A percentile compares a stretch with the other conserved stretches of the same genome.
Conservation (phyloP, 2,797 vertebrate genomes). For the Chaetophractus vellerosus region DNA sequence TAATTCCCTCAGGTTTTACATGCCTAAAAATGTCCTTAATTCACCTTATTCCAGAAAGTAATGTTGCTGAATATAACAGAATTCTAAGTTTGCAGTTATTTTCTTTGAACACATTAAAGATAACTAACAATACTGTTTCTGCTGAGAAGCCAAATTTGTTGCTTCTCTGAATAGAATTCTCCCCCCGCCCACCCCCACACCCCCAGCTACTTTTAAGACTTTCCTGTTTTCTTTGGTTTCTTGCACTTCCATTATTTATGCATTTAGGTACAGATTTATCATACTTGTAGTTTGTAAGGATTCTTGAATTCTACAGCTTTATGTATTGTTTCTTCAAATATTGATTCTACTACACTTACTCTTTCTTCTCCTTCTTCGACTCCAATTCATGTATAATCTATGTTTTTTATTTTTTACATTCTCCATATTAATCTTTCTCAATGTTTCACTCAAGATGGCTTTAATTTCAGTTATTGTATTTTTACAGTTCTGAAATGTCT, state of each 20-base stretch:
- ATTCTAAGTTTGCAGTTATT: constrained; percentile 4
- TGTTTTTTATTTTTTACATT: background rate
- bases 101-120: too few species aligned
- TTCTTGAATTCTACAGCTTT: constrained; percentile 23
- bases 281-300: background rate
- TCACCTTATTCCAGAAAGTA: background rate
- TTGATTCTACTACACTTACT: background rate
- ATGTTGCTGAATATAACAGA: background rate
- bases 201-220: background rate
- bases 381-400: background rate
- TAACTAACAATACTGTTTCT: background rate
- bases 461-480: too few species aligned
- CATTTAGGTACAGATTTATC: background rate
- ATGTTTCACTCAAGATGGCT: too few species aligned
- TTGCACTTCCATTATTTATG: background rate
- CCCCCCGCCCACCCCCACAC: background rate
- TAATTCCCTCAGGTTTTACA: background rate
- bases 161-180: constrained; percentile 2
- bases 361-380: background rate
- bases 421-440: background rate
- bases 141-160: background rate
- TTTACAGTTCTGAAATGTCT: too few species aligned
- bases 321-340: constrained; percentile 33
- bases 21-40: too few species aligned
- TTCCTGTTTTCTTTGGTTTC: background rate